These are phyloP conservation scores for Lethrus apterus DNA, from an alignment of 1,140 invertebrate genomes.

Conservation along the genomic window DNA sequence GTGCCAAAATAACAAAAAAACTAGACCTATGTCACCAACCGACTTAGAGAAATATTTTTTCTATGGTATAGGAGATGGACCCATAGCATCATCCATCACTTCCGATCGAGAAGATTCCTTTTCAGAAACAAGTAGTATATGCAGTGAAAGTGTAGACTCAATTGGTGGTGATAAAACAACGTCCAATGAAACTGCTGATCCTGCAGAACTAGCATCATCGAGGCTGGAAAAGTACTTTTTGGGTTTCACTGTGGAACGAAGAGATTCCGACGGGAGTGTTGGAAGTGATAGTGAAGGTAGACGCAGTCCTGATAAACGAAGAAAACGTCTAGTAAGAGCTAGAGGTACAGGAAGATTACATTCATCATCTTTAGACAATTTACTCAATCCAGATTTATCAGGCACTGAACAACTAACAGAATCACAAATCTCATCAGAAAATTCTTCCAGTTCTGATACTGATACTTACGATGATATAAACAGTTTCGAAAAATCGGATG, in stretches of 20 bases:
- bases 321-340: slow-evolving; percentile 70
- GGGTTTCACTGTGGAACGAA: slow-evolving; percentile 63
- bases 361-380: slow-evolving; percentile 70
- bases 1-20: slow-evolving; percentile 48
- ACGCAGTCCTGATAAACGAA: slow-evolving; percentile 76
- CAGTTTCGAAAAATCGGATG: slow-evolving; percentile 59
- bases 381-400: slow-evolving; percentile 49
- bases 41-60: slow-evolving; percentile 90
- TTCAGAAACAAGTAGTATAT: slow-evolving; percentile 82
- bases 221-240: slow-evolving; percentile 86
- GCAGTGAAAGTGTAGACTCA: slow-evolving; percentile 73
- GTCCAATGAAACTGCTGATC: slow-evolving; percentile 48
- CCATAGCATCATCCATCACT: slow-evolving; percentile 44
- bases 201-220: slow-evolving; percentile 72
- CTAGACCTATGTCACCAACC: slow-evolving; percentile 61
- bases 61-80: slow-evolving; percentile 69
- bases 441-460: slow-evolving; percentile 66
- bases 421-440: slow-evolving; percentile 50
- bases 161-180: slow-evolving; percentile 47
- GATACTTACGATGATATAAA: slow-evolving; percentile 65
- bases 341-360: slow-evolving; percentile 71
- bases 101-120: slow-evolving; percentile 57
- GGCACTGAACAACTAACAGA: slow-evolving; percentile 45
- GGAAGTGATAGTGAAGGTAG: slow-evolving; percentile 81
- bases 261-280: slow-evolving; percentile 71